These are phyloP conservation scores for Alviniconcha strummeri DNA, from an alignment of 2,888 invertebrate species.

Conservation along the genomic window DNA sequence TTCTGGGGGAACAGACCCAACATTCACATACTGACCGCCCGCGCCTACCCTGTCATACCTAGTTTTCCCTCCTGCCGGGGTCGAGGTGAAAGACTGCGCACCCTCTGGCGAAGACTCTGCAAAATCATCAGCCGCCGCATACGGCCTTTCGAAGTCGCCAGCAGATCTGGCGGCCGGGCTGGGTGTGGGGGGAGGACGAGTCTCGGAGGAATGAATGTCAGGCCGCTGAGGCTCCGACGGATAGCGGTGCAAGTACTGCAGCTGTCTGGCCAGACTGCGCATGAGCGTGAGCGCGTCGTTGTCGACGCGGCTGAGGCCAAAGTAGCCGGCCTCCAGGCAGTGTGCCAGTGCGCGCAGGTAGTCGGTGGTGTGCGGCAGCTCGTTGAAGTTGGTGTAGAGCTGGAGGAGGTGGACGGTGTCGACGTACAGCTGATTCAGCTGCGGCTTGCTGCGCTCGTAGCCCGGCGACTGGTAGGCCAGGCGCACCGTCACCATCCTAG, in stretches of 20 bases:
- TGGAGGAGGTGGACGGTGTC: slow-evolving; percentile 54
- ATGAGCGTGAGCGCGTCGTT: slow-evolving; percentile 46
- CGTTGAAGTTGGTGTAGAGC: slow-evolving; percentile 58
- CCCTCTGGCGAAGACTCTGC: neutral
- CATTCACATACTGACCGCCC: neutral
- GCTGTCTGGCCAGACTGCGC: slow-evolving; percentile 50
- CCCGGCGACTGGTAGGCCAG: slow-evolving; percentile 9
- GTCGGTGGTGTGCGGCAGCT: slow-evolving; percentile 49
- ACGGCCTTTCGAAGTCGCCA: slow-evolving; percentile 2
- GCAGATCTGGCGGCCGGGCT: neutral
- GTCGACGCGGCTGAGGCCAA: slow-evolving; percentile 49
- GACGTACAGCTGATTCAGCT: slow-evolving; percentile 59
- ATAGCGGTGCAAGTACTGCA: slow-evolving; percentile 31
- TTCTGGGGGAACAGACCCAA: slow-evolving; percentile 6
- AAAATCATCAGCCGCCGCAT: slow-evolving; percentile 31
- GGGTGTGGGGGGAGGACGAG: neutral
- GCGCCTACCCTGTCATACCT: neutral
- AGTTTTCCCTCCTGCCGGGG: neutral
- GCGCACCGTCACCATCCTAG: slow-evolving; percentile 50
- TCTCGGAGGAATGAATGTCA: neutral
- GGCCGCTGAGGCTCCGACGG: neutral
- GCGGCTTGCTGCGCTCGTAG: slow-evolving; percentile 41
- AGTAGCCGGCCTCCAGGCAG: slow-evolving; percentile 59
- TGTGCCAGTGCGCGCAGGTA: slow-evolving; percentile 61
- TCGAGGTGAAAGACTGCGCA: neutral